Conservation (phyloP, 2,888 invertebrate species). For the Aricia artaxerxes region DNA sequence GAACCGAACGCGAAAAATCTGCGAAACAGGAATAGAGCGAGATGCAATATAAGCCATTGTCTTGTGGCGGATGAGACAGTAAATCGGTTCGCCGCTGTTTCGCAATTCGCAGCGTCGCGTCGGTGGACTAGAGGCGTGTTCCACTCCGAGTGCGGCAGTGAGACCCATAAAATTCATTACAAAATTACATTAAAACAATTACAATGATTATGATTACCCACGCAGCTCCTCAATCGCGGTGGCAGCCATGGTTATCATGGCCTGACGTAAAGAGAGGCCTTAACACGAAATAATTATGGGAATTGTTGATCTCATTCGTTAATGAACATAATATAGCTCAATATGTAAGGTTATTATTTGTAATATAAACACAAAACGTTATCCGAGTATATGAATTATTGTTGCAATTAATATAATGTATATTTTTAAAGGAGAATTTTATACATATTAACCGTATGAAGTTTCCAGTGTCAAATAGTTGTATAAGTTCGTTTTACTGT, state of each 20-base stretch:
- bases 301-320: constrained; percentile 78
- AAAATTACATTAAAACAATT: too few relatives aligned
- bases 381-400: constrained; percentile 66
- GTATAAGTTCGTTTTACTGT: constrained; percentile 55
- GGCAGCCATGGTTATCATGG: too few relatives aligned
- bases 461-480: constrained; percentile 62
- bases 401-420: constrained; percentile 69
- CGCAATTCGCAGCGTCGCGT: too few relatives aligned
- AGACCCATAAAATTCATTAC: too few relatives aligned
- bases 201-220: not conserved
- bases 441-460: constrained; percentile 64
- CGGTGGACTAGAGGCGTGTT: too few relatives aligned
- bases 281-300: constrained; percentile 53
- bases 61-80: too few relatives aligned
- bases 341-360: constrained; percentile 63
- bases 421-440: constrained; percentile 76
- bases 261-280: not conserved
- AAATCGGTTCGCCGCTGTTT: too few relatives aligned
- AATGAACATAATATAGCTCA: constrained; percentile 71
- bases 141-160: too few relatives aligned
- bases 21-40: too few relatives aligned
- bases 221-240: not conserved
- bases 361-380: constrained; percentile 62
- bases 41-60: too few relatives aligned
- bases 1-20: too few relatives aligned